Conservation (phyloP, 2,113 vertebrate genomes). For the Dicaeum eximium region DNA sequence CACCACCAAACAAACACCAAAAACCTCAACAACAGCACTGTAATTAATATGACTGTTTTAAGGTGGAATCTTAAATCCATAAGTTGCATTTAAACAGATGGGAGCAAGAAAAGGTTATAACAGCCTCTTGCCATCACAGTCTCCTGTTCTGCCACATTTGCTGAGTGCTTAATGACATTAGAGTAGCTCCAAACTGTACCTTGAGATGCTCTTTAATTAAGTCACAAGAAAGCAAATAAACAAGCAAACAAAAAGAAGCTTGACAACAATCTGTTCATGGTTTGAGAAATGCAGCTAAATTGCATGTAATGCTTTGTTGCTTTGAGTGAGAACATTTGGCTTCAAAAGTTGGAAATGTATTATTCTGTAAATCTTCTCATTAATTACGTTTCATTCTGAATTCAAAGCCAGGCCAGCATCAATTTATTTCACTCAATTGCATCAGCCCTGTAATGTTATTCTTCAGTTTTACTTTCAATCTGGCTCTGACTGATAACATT, state of each 20-base stretch:
- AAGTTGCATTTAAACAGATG: not conserved
- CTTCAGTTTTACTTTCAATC: slow-evolving; percentile 62
- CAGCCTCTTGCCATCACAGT: not conserved
- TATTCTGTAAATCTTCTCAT: slow-evolving; percentile 14
- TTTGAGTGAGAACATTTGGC: slow-evolving; percentile 3
- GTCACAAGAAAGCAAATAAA: not conserved
- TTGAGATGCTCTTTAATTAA: slow-evolving; percentile 11
- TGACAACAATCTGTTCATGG: not conserved
- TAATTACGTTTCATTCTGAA: slow-evolving; percentile 52
- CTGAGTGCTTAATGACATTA: not conserved
- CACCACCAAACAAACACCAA: not conserved
- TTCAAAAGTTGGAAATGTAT: slow-evolving; percentile 25
- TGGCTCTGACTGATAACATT: slow-evolving; percentile 63
- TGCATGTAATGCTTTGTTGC: not conserved
- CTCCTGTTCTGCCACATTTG: not conserved
- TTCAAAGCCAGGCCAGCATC: slow-evolving; percentile 4
- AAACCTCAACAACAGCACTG: not conserved
- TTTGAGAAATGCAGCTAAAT: slow-evolving; percentile 19
- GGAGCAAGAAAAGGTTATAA: not conserved
- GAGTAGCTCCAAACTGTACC: not conserved
- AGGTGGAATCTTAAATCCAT: not conserved
- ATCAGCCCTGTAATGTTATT: slow-evolving; percentile 1
- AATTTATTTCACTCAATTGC: slow-evolving; percentile 36
- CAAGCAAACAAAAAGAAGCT: not conserved
- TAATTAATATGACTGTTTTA: not conserved